These are phyloP conservation scores for Danio aesculapii DNA, from an alignment of 2,797 vertebrate genomes.

Conservation along the genomic window DNA sequence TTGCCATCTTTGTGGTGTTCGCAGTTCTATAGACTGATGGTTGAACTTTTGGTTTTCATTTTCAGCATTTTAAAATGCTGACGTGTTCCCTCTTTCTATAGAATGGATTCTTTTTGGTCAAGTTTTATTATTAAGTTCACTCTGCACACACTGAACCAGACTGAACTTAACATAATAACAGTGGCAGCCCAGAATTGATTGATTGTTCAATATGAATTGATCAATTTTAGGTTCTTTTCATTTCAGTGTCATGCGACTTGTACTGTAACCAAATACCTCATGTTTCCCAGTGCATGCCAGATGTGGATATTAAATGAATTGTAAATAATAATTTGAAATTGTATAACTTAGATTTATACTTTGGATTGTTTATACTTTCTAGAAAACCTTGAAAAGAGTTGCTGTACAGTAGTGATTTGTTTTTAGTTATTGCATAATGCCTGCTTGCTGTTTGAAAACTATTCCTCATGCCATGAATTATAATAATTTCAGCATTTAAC, in stretches of 20 bases:
- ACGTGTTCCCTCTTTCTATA: conserved; percentile 49
- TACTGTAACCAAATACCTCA: not conserved
- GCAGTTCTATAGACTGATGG: conserved; percentile 62
- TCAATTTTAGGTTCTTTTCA: conserved; percentile 12
- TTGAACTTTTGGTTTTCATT: conserved; percentile 52
- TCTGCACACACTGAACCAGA: conserved; percentile 30
- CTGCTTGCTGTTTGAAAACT: conserved; percentile 18
- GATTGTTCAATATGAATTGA: conserved; percentile 23
- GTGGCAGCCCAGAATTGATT: not conserved
- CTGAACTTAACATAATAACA: conserved; percentile 33
- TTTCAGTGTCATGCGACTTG: not conserved
- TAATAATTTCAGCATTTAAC: not conserved
- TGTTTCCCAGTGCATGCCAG: conserved; percentile 28
- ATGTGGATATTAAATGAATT: not conserved
- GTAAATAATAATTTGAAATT: not conserved
- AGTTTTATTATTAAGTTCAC: conserved; percentile 36
- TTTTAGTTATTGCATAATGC: not conserved
- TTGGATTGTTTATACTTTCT: not conserved
- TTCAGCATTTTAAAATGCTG: not conserved
- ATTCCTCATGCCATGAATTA: not conserved
- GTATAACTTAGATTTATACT: not conserved
- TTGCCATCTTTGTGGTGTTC: conserved; percentile 8
- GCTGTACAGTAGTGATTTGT: not conserved
- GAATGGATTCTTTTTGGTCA: conserved; percentile 55
- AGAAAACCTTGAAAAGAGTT: not conserved